phyloP scores from a whole-genome alignment of 1,140 invertebrate species.

The Phortica variegata region DNA sequence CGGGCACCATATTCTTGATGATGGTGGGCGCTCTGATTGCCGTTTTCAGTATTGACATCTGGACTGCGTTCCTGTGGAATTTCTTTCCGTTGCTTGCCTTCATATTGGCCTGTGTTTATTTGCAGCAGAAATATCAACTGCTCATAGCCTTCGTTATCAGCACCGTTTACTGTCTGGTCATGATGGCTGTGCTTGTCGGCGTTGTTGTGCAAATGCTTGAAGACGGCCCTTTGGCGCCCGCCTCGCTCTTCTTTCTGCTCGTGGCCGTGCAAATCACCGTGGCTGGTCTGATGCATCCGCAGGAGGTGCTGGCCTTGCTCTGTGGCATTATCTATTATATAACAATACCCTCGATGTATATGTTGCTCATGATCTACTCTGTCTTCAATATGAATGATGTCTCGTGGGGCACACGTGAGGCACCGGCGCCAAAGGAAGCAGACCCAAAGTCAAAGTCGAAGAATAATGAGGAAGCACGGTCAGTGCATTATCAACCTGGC shows the following conservation, averaged over 20 bases:
- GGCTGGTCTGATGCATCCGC: slow-evolving; percentile 77
- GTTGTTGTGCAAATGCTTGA: slow-evolving; percentile 77
- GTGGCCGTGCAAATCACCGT: slow-evolving; percentile 66
- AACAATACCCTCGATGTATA: slow-evolving; percentile 91
- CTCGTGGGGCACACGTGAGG: slow-evolving; percentile 88
- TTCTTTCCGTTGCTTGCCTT: slow-evolving; percentile 74
- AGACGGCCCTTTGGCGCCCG: slow-evolving; percentile 77
- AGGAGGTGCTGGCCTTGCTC: slow-evolving; percentile 76
- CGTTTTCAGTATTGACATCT: slow-evolving; percentile 76
- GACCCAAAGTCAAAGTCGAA: slow-evolving; percentile 8
- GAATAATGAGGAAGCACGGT: slow-evolving; percentile 15
- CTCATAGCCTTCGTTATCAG: slow-evolving; percentile 75
- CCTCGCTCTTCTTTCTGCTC: slow-evolving; percentile 73
- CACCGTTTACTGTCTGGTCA: slow-evolving; percentile 80
- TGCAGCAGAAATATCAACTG: slow-evolving; percentile 72
- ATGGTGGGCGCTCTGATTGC: slow-evolving; percentile 84
- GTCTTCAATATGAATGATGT: slow-evolving; percentile 89
- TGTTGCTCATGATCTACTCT: slow-evolving; percentile 88
- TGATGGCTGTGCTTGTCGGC: slow-evolving; percentile 91
- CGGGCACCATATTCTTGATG: slow-evolving; percentile 86
- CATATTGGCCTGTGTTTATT: slow-evolving; percentile 72
- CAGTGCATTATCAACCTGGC: slow-evolving; percentile 58
- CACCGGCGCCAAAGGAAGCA: slow-evolving; percentile 38
- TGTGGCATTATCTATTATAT: slow-evolving; percentile 85
- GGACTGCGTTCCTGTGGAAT: slow-evolving; percentile 77